These are phyloP conservation scores for Ameiurus melas DNA, from an alignment of 2,113 vertebrate species.

Conservation along the genomic window DNA sequence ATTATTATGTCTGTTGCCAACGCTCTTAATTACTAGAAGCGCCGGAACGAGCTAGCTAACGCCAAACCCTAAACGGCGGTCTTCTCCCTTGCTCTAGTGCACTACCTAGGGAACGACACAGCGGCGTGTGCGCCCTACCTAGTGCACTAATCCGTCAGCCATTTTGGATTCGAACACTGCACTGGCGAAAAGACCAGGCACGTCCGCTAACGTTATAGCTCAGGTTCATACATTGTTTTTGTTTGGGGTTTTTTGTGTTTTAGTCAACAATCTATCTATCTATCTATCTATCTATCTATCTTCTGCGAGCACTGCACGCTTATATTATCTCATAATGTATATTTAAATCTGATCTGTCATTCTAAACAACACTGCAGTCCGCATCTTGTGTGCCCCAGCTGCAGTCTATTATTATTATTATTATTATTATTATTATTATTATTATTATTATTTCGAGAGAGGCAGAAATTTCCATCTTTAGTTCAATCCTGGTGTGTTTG, in stretches of 20 bases:
- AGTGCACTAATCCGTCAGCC: constrained; percentile 17
- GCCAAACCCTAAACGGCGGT: neutral
- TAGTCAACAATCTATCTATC: neutral
- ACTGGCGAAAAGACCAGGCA: constrained; percentile 1
- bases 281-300: too few species aligned
- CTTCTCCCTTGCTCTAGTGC: neutral
- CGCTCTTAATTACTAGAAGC: constrained; percentile 14
- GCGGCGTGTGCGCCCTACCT: neutral
- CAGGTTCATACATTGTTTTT: neutral
- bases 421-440: too few species aligned
- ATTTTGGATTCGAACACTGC: neutral
- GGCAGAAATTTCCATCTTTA: neutral
- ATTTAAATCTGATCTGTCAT: neutral
- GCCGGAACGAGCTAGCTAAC: neutral
- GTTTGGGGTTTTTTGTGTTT: neutral
- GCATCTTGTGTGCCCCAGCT: constrained; percentile 22
- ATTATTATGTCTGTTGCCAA: neutral
- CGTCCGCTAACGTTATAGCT: constrained; percentile 16
- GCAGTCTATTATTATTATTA: neutral
- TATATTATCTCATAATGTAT: too few species aligned
- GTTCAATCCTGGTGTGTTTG: neutral
- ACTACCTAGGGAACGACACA: neutral
- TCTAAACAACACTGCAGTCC: neutral
- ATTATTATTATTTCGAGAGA: too few species aligned
- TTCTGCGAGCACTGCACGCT: too few species aligned